Percentiles rank a stretch among this genome's conserved stretches.
Conservation (phyloP, 2,113 vertebrate species). For the Hemiscyllium ocellatum region DNA sequence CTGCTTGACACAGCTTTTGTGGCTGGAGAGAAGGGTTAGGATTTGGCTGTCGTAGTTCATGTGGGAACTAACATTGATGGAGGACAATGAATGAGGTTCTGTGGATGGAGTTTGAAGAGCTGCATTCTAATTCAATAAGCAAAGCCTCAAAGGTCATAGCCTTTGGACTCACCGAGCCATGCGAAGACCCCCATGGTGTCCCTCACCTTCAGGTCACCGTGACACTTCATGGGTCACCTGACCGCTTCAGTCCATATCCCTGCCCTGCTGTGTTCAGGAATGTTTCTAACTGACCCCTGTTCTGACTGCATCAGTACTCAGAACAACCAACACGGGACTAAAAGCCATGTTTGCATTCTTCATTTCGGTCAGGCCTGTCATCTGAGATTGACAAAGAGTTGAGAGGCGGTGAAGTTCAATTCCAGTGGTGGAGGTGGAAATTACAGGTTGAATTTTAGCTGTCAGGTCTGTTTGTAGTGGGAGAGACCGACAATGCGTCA, state of each 20-base stretch:
- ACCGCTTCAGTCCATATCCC: neutral
- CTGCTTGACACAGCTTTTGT: neutral
- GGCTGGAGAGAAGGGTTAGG: neutral
- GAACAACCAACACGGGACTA: neutral
- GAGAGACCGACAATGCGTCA: neutral
- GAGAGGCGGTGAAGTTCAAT: neutral
- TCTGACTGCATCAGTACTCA: neutral
- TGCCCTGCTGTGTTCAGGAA: neutral
- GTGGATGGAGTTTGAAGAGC: neutral
- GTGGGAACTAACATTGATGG: neutral
- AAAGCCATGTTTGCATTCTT: neutral
- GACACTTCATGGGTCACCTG: neutral
- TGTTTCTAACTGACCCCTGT: neutral
- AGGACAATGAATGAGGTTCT: neutral
- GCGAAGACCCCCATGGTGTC: neutral
- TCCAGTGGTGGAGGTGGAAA: neutral
- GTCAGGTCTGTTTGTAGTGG: neutral
- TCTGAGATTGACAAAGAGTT: neutral
- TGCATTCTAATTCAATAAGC: neutral
- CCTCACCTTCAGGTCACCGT: neutral
- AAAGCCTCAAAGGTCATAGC: neutral
- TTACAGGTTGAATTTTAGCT: neutral
- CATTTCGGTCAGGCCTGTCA: neutral
- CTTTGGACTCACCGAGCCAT: neutral
- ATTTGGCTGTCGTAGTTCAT: neutral